phyloP scores from a whole-genome alignment of 92 coral and sea anemone genomes.

The Parazoanthus swiftii region DNA sequence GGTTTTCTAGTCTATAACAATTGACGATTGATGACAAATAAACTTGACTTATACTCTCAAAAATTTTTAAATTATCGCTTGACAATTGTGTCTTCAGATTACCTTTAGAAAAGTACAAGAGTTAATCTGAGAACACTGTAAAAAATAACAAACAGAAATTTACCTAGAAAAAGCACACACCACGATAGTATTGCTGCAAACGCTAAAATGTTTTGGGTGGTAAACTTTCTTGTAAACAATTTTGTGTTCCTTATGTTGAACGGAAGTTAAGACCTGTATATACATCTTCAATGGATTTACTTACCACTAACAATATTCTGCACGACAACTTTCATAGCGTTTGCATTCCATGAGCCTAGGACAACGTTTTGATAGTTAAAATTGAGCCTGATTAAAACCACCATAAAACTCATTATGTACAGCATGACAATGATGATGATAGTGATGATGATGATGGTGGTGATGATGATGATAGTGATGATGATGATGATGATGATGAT shows the following conservation, averaged over 20 bases:
- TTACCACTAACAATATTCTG: constrained; percentile 76
- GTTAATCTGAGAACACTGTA: not conserved
- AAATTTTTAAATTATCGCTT: not conserved
- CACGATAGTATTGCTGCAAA: not conserved
- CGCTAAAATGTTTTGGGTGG: not conserved
- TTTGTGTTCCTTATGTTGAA: not conserved
- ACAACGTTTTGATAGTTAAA: not conserved
- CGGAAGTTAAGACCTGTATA: too few relatives aligned
- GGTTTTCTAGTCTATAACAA: not conserved
- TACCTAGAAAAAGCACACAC: not conserved
- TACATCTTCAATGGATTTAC: not conserved
- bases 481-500: too few relatives aligned
- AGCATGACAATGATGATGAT: too few relatives aligned
- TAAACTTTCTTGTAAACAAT: too few relatives aligned
- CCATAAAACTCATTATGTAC: not conserved
- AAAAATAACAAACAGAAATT: not conserved
- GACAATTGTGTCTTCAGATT: not conserved
- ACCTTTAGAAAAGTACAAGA: not conserved
- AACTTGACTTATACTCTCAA: not conserved
- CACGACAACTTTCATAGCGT: constrained; percentile 71
- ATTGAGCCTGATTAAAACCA: not conserved
- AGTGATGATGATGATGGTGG: not conserved
- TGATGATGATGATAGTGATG: not conserved
- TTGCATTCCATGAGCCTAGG: constrained; percentile 81
- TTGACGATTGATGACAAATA: not conserved